Conservation (phyloP, 92 coral and sea anemone species). For the Nematostella vectensis region DNA sequence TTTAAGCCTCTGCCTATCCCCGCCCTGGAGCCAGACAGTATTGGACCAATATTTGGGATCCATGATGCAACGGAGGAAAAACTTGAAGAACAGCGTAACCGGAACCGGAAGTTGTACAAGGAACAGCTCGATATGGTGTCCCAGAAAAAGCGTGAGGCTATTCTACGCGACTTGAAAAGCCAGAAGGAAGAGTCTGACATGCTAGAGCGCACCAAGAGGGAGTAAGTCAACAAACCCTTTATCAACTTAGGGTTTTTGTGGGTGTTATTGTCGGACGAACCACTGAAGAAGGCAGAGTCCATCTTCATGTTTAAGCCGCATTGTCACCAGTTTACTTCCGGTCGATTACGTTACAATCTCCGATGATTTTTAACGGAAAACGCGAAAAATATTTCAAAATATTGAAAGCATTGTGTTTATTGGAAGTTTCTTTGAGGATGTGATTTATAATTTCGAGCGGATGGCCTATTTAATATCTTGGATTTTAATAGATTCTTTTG, state of each 20-base stretch:
- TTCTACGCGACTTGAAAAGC: conserved; percentile 66
- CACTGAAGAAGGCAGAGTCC: too few relatives aligned
- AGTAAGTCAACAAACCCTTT: too few relatives aligned
- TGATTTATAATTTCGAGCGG: too few relatives aligned
- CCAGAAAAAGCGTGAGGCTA: conserved; percentile 87
- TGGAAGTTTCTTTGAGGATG: too few relatives aligned
- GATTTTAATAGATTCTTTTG: too few relatives aligned
- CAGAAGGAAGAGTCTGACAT: conserved; percentile 93
- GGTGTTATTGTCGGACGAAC: conserved; percentile 3
- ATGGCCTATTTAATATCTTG: too few relatives aligned
- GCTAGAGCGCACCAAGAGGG: conserved; percentile 88
- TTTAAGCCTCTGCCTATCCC: conserved; percentile 95
- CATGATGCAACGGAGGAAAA: conserved; percentile 89
- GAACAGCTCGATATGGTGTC: conserved; percentile 98
- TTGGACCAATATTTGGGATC: conserved; percentile 86
- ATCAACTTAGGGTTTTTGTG: not conserved
- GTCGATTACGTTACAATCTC: too few relatives aligned
- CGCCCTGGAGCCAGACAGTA: conserved; percentile 93
- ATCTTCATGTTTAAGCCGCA: too few relatives aligned
- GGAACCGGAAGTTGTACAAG: conserved; percentile 79
- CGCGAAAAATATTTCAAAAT: too few relatives aligned
- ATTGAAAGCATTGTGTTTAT: too few relatives aligned
- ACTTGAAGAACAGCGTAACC: conserved; percentile 53
- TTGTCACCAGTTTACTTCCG: too few relatives aligned
- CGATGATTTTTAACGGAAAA: too few relatives aligned